These are phyloP conservation scores for Equus quagga DNA, from an alignment of 2,113 vertebrate genomes.

Conservation along the genomic window DNA sequence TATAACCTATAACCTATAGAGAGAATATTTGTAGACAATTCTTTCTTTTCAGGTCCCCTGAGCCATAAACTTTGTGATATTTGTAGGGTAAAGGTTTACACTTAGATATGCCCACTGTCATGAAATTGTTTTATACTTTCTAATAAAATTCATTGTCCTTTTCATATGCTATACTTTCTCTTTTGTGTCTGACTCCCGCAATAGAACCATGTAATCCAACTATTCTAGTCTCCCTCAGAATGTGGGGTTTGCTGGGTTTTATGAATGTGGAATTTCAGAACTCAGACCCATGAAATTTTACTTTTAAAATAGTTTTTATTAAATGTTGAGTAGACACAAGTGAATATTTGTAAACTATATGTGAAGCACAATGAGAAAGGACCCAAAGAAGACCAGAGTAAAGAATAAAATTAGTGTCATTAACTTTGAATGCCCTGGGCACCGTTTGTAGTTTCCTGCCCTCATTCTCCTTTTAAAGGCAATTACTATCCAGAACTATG, in stretches of 20 bases:
- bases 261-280: neutral
- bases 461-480: neutral
- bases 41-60: neutral
- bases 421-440: neutral
- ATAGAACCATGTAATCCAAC: neutral
- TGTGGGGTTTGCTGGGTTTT: neutral
- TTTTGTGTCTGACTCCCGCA: neutral
- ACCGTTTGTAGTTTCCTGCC: neutral
- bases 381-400: neutral
- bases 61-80: neutral
- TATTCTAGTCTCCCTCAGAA: neutral
- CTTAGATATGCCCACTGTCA: neutral
- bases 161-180: neutral
- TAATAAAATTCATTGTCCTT: neutral
- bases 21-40: neutral
- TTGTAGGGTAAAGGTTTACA: neutral
- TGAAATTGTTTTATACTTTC: neutral
- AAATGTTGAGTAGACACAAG: neutral
- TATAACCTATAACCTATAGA: neutral
- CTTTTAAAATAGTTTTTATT: neutral
- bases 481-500: neutral
- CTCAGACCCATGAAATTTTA: neutral
- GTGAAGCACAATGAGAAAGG: neutral
- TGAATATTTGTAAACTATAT: neutral
- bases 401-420: neutral